Percentiles rank a stretch among this genome's conserved stretches.
phyloP scores from a whole-genome alignment of 2,113 vertebrate species.

The Hydrolagus affinis region DNA sequence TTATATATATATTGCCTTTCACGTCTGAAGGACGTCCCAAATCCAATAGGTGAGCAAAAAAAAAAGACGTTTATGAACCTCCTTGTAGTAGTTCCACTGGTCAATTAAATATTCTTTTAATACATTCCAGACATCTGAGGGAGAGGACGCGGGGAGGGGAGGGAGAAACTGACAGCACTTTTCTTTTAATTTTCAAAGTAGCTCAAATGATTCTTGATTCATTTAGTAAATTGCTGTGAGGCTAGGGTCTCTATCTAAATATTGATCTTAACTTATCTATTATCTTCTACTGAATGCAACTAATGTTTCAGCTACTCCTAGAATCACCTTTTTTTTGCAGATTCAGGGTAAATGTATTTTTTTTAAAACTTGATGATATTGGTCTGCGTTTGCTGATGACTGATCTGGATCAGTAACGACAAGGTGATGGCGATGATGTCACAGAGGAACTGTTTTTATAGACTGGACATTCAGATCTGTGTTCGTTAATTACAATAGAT shows the following conservation, averaged over 20 bases:
- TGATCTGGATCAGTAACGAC: neutral
- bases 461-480: neutral
- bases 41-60: neutral
- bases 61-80: neutral
- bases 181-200: neutral
- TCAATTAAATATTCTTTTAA: conserved; percentile 4
- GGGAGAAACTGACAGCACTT: conserved; percentile 18
- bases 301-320: neutral
- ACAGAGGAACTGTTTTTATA: neutral
- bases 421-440: too few relatives aligned
- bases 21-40: too few relatives aligned
- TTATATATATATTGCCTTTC: too few relatives aligned
- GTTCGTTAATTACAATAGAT: neutral
- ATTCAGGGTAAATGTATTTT: neutral
- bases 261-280: neutral
- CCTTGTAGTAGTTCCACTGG: neutral
- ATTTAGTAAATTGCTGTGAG: neutral
- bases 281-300: neutral
- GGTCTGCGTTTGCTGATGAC: neutral
- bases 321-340: neutral
- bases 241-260: neutral
- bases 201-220: neutral
- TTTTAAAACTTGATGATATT: neutral
- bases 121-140: conserved; percentile 22
- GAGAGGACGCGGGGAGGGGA: neutral